phyloP scores from a whole-genome alignment of 2,888 invertebrate genomes.

The Seladonia tumulorum region DNA sequence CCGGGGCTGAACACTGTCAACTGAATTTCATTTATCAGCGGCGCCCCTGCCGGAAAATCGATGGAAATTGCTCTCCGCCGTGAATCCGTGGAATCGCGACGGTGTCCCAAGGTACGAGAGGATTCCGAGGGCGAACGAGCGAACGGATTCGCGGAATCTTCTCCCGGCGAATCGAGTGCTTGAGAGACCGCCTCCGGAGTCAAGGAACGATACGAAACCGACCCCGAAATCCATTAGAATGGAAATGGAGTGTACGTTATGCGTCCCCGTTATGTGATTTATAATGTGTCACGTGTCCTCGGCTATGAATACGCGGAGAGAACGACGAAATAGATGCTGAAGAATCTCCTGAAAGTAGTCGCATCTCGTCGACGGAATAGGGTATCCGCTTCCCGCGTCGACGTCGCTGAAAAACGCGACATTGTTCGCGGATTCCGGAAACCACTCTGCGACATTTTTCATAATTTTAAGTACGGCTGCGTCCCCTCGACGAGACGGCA shows the following conservation, averaged over 20 bases:
- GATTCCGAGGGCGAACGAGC: not conserved
- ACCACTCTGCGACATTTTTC: not conserved
- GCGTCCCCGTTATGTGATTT: constrained; percentile 31
- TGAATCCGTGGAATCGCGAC: constrained; percentile 37
- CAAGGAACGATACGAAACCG: not conserved
- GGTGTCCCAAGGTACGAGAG: not conserved
- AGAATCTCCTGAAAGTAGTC: not conserved
- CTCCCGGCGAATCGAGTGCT: not conserved
- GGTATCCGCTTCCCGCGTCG: not conserved
- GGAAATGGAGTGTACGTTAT: constrained; percentile 50
- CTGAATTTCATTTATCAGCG: constrained; percentile 62
- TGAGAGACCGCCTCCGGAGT: not conserved
- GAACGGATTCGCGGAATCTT: constrained; percentile 29
- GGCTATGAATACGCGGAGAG: constrained; percentile 12
- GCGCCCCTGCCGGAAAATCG: constrained; percentile 39
- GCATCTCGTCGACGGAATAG: not conserved
- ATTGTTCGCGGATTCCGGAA: not conserved
- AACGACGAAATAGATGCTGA: not conserved
- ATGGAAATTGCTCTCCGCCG: constrained; percentile 41
- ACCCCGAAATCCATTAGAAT: constrained; percentile 40
- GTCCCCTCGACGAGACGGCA: not conserved
- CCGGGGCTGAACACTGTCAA: not conserved
- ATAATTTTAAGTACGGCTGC: not conserved
- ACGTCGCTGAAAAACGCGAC: not conserved
- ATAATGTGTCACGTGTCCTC: constrained; percentile 28